These are phyloP conservation scores for Eubasilissa splendida DNA, from an alignment of 2,888 invertebrate genomes.

Conservation along the genomic window DNA sequence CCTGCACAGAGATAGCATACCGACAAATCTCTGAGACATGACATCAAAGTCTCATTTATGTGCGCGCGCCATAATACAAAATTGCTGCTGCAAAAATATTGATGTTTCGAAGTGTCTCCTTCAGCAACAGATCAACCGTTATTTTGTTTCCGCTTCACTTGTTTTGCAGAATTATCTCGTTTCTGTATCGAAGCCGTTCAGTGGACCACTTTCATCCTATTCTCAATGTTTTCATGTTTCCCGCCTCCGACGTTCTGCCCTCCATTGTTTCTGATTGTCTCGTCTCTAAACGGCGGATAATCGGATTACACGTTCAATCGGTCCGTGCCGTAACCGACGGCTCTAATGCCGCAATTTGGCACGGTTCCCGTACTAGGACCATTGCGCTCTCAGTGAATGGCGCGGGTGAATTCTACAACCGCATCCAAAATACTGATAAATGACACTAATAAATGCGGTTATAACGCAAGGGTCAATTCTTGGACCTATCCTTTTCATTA, in stretches of 20 bases:
- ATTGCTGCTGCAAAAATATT: no score
- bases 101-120: no score
- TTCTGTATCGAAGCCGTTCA: not conserved
- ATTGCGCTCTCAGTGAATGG: not conserved
- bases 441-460: not conserved
- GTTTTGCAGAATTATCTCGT: no score
- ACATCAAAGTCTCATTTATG: no score
- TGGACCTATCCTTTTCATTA: no score
- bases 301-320: constrained; percentile 28
- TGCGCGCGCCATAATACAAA: no score
- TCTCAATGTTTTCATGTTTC: not conserved
- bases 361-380: not conserved
- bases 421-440: constrained; percentile 16
- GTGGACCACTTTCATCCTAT: not conserved
- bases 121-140: no score
- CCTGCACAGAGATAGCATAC: no score
- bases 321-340: constrained; percentile 9
- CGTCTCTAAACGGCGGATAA: constrained; percentile 24
- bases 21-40: no score
- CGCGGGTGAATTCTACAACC: constrained; percentile 16
- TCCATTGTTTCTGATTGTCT: constrained; percentile 23
- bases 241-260: not conserved
- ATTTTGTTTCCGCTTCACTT: no score
- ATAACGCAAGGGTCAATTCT: no score
- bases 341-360: not conserved